These are phyloP conservation scores for Merops nubicus DNA, from an alignment of 2,113 vertebrate genomes.

Conservation along the genomic window DNA sequence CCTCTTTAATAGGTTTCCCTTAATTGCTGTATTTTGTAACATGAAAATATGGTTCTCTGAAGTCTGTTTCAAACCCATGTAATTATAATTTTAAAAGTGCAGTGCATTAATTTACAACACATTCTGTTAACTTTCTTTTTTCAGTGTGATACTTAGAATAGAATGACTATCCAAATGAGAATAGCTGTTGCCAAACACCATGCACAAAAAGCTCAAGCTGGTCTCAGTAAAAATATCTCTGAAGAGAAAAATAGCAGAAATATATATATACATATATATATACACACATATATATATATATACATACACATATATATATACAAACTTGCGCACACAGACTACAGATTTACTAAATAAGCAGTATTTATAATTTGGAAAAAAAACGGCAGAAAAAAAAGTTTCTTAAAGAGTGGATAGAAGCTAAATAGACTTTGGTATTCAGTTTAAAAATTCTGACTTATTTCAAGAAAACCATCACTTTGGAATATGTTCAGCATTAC, in stretches of 20 bases:
- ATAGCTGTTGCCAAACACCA: background rate
- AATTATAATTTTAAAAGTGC: background rate
- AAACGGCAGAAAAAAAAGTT: background rate
- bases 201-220: background rate
- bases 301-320: background rate
- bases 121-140: background rate
- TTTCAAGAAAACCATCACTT: background rate
- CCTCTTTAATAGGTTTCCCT: background rate
- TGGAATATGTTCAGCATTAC: background rate
- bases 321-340: background rate
- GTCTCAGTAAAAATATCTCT: background rate
- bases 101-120: background rate
- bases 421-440: background rate
- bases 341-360: background rate
- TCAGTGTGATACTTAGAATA: background rate
- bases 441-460: background rate
- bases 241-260: background rate
- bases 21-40: background rate
- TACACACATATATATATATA: background rate
- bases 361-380: background rate
- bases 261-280: background rate
- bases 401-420: background rate
- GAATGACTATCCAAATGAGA: background rate
- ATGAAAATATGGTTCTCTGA: background rate
- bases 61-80: background rate